Base-by-base conservation (phyloP, 2,888 invertebrate genomes). In the Sericinus montela region DNA sequence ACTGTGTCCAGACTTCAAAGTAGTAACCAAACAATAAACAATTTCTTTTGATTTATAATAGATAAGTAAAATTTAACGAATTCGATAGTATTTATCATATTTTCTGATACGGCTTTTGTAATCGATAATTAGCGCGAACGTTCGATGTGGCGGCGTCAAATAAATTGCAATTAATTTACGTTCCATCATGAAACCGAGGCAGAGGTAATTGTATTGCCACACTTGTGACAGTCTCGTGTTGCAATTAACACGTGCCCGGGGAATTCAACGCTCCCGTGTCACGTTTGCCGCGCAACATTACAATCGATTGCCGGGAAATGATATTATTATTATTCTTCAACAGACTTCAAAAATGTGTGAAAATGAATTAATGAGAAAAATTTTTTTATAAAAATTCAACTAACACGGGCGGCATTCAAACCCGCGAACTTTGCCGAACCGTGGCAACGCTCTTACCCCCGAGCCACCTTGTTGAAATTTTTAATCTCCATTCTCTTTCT, bases 191-290 rank as follows among this genome's bases (percentile, higher is more conserved):
- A 29, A 41, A 13, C 10, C 16, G 16, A 11, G 39, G 11, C 25
- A 40, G 16, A 11, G 39, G 11, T 28, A 40, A 47, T 47, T 36
- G 35, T 57, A 11, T n/a, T 11, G 10, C 9, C 13, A 5, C 11
- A 32, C 3, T n/a, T 10, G 10, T 32, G 13, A 11, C 11, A 7
- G 5, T n/a, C n/a, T n/a, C n/a, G n/a, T 11, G 32, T 11, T 6
- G 11, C 32, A 32, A 30, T 32, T 32, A 32, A 13, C 32, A 7
- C 1, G n/a, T 5, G n/a, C 32, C 11, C 32, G 32, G 7, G 11
- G n/a, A 32, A 13, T 13, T 32, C 7, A 6, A 32, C 32, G 11
- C 32, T 3, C 11, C 13, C 7, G 32, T 32, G 32, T 32, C 6
- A 32, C 29, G n/a, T 4, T 5, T 19, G 19, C 2, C 19, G 2